A percentile compares a stretch with the other conserved stretches of the same genome.
These are phyloP conservation scores for Pentamera pediparva DNA, from an alignment of 53 echinoderm and acorn worm species.

Conservation along the genomic window DNA sequence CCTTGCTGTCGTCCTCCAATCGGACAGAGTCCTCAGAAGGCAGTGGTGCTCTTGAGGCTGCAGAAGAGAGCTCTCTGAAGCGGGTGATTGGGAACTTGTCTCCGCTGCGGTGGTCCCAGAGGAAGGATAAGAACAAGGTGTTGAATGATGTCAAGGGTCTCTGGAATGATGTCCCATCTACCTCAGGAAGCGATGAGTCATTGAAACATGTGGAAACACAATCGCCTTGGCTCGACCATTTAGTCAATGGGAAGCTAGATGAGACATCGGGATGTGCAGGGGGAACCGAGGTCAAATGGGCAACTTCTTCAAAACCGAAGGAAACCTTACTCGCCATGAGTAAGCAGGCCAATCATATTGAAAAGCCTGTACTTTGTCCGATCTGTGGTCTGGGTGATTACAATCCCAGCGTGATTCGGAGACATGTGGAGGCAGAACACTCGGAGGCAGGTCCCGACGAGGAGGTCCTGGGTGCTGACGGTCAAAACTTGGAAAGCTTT, in stretches of 20 bases:
- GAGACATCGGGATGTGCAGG: neutral
- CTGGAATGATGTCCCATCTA: neutral
- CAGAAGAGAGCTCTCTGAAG: slow-evolving; percentile 22
- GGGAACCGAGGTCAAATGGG: neutral
- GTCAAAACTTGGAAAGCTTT: neutral
- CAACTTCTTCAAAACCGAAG: slow-evolving; percentile 22
- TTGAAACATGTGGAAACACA: neutral
- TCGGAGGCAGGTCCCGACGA: slow-evolving; percentile 18
- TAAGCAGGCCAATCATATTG: slow-evolving; percentile 52
- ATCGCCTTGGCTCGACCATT: neutral
- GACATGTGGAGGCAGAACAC: slow-evolving; percentile 65
- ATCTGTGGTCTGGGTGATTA: slow-evolving; percentile 75
- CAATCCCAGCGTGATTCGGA: slow-evolving; percentile 49
- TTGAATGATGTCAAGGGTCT: slow-evolving; percentile 13
- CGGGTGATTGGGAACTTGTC: slow-evolving; percentile 15
- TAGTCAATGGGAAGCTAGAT: neutral
- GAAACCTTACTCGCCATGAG: slow-evolving; percentile 68
- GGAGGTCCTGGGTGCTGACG: neutral
- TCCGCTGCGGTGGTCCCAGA: neutral
- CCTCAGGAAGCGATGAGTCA: neutral
- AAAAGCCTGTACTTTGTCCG: slow-evolving; percentile 57
- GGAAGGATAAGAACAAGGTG: neutral
- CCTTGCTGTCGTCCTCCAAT: neutral
- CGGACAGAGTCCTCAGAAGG: neutral
- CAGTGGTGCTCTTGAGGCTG: neutral